Conservation (phyloP, 2,888 invertebrate species). For the Heliconius ethilla region DNA sequence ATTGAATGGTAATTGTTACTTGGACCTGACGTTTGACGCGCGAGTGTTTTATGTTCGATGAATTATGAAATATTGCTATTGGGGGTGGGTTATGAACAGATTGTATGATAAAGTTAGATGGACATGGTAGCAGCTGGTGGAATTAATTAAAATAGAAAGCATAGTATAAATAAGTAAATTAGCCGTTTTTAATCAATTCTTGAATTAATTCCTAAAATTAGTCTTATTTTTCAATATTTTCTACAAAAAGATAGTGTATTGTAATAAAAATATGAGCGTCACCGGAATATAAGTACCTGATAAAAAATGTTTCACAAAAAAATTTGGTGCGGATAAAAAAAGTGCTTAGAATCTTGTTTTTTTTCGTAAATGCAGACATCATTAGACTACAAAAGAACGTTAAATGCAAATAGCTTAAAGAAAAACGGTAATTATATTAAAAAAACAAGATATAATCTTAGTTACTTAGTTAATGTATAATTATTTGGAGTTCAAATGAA, state of each 20-base stretch:
- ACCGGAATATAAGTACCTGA: too few species aligned
- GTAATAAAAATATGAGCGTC: too few species aligned
- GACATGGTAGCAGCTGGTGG: neutral
- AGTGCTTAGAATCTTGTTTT: neutral
- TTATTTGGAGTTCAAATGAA: constrained; percentile 17
- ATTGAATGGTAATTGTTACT: constrained; percentile 26
- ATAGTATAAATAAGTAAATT: neutral
- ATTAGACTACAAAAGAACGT: neutral
- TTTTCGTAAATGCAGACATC: neutral
- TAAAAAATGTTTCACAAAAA: too few species aligned
- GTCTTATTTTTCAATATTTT: neutral
- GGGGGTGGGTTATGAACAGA: constrained; percentile 1
- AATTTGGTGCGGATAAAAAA: too few species aligned
- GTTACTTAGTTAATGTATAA: constrained; percentile 27
- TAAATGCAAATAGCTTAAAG: constrained; percentile 11
- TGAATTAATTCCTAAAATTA: too few species aligned
- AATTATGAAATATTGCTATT: constrained; percentile 20
- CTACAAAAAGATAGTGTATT: too few species aligned
- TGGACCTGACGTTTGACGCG: constrained; percentile 21
- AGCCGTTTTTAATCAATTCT: neutral
- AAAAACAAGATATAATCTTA: constrained; percentile 23
- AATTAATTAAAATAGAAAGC: neutral
- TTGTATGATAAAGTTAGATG: neutral
- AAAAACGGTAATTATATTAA: constrained; percentile 22
- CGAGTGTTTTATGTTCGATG: constrained; percentile 22